Evolutionary conservation across 2,797 vertebrate species (phyloP).

Genomic region (Hafferia zeledoni): DNA sequence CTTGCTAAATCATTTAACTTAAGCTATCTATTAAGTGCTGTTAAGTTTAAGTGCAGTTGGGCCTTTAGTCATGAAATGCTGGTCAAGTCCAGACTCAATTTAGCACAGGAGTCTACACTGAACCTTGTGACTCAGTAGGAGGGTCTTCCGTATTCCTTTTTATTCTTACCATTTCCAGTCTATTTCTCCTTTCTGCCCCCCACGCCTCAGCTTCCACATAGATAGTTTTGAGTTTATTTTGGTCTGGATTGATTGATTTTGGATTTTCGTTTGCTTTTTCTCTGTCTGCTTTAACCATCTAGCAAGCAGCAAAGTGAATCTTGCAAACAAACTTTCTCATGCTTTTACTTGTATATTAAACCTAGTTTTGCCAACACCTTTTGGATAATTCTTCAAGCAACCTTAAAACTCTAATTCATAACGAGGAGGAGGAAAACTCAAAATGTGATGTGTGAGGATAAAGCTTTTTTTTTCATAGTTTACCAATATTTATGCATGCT

Average conservation of each 20-base stretch:
- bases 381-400: accelerated
- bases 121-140: not conserved
- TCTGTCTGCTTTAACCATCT: not conserved
- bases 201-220: not conserved
- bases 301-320: not conserved
- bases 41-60: not conserved
- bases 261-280: not conserved
- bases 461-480: not conserved
- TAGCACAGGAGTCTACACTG: not conserved
- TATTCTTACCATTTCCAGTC: not conserved
- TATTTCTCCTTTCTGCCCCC: not conserved
- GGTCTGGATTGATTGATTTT: not conserved
- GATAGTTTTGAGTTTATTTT: not conserved
- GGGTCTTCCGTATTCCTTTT: not conserved
- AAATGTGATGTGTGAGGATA: not conserved
- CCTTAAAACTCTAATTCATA: not conserved
- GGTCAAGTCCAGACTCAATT: not conserved
- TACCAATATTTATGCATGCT: not conserved
- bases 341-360: not conserved
- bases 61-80: not conserved
- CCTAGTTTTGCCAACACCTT: accelerated
- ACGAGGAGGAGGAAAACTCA: not conserved
- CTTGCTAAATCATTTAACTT: not conserved
- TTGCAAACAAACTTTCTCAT: not conserved
- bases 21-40: not conserved